Base-by-base conservation (phyloP, 1,140 invertebrate species). In the Leucophenga varia region DNA sequence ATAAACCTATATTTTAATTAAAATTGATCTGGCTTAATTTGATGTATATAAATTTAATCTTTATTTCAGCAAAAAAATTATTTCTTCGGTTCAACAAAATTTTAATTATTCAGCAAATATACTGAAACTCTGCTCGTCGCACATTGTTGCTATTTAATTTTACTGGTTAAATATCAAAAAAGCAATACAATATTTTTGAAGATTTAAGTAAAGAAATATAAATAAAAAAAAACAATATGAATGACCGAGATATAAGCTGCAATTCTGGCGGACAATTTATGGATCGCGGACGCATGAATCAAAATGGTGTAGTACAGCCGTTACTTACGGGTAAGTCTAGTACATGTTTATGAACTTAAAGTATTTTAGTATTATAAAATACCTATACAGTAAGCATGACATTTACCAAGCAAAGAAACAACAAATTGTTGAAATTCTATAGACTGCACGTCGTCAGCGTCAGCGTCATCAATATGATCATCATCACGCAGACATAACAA, bases 241-340 rank as follows among this genome's bases (percentile, higher is more conserved):
- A 70, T 56, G 65, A 73, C 58, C 69, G 69, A 55, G 64, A 72
- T 58, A 54, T 61, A 43, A 52, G 64, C 54, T 69, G 59, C 54
- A 68, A 63, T 57, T 47, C 69, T 30, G 60, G 54, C 44, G 70
- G 70, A 18, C 70, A 73, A 55, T 70, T 70, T 65, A 73, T 72
- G 69, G 72, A 74, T 59, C 65, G 70, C 41, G 69, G 67, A 37
- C 63, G 68, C 8, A 73, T 70, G 61, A 74, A 74, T 37, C 87
- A 89, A 74, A 90, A 90, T 78, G 86, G 86, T 43, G 85, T 91
- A 50, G 86, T 92, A 35, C 89, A 91, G 75, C 87, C 87, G 36
- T 76, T 90, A 36, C 78, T 90, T 37, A 89, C 87, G 59, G 88
- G 87, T 88, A 80, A 69, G 59, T 63, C n/a, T n/a, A n/a, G n/a